A percentile compares a stretch with the other conserved stretches of the same genome.
These are phyloP conservation scores for Steinernema feltiae DNA, from an alignment of 1,140 invertebrate species.

Conservation along the genomic window DNA sequence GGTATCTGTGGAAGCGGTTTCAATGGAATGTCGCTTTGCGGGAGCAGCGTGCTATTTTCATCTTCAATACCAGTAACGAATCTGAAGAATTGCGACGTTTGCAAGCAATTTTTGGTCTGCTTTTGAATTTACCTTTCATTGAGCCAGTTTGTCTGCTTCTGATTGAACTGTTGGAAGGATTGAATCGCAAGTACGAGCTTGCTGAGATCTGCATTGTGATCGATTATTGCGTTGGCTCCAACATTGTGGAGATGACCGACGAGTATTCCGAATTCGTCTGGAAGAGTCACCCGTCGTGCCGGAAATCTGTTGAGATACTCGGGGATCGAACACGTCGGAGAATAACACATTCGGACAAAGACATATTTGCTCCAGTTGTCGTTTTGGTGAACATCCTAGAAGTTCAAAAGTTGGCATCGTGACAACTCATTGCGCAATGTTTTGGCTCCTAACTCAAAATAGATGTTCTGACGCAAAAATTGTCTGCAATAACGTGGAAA, in stretches of 20 bases:
- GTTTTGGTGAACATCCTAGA: background rate
- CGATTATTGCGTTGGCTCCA: background rate
- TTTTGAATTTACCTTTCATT: background rate
- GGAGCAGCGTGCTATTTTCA: background rate
- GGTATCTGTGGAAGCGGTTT: background rate
- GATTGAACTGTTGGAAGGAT: background rate
- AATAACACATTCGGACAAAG: background rate
- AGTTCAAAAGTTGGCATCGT: background rate
- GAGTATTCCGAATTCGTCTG: background rate
- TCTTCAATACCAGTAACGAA: background rate
- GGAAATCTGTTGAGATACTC: background rate
- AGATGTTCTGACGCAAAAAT: too few species aligned
- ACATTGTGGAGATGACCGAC: background rate
- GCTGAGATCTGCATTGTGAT: background rate
- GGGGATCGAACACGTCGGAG: background rate
- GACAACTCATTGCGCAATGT: background rate
- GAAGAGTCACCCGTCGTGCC: background rate
- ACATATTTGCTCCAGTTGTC: conserved; percentile 1
- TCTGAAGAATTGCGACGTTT: background rate
- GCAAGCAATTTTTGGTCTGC: background rate
- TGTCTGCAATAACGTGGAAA: too few species aligned
- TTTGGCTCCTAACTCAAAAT: too few species aligned
- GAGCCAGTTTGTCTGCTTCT: background rate
- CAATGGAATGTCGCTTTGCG: background rate
- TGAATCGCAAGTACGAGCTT: background rate